A percentile compares a stretch with the other conserved stretches of the same genome.
Evolutionary conservation across 1,140 invertebrate species (phyloP).

Genomic region (Penaeus chinensis): DNA sequence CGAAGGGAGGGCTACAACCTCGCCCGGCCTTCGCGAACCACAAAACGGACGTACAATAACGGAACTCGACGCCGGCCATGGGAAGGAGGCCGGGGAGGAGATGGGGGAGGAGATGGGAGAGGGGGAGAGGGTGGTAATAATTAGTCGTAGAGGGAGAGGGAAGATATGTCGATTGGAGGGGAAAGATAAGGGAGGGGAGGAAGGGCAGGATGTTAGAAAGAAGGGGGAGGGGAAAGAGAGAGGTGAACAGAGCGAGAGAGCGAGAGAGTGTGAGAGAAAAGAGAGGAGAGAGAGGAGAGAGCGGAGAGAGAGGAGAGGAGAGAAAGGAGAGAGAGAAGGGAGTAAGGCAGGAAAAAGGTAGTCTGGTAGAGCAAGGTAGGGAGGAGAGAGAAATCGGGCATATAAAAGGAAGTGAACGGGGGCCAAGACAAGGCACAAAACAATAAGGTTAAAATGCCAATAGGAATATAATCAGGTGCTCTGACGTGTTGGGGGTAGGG

Average conservation of each 20-base stretch:
- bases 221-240: neutral
- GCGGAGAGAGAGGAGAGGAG: neutral
- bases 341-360: too few relatives aligned
- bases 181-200: neutral
- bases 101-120: neutral
- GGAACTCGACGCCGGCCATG: neutral
- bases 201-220: neutral
- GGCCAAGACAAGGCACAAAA: too few relatives aligned
- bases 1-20: too few relatives aligned
- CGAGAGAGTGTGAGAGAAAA: neutral
- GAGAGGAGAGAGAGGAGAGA: neutral
- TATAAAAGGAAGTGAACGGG: too few relatives aligned
- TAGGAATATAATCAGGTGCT: too few relatives aligned
- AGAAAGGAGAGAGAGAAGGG: too few relatives aligned
- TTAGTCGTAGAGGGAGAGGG: neutral
- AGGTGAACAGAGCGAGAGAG: neutral
- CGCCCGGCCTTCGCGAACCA: too few relatives aligned
- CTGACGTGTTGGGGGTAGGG: too few relatives aligned
- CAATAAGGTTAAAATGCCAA: too few relatives aligned
- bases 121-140: neutral
- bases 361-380: too few relatives aligned
- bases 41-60: too few relatives aligned
- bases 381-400: too few relatives aligned
- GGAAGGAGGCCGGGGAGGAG: neutral
- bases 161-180: neutral